phyloP scores from a whole-genome alignment of 2,113 vertebrate genomes.

The Strigops habroptila region DNA sequence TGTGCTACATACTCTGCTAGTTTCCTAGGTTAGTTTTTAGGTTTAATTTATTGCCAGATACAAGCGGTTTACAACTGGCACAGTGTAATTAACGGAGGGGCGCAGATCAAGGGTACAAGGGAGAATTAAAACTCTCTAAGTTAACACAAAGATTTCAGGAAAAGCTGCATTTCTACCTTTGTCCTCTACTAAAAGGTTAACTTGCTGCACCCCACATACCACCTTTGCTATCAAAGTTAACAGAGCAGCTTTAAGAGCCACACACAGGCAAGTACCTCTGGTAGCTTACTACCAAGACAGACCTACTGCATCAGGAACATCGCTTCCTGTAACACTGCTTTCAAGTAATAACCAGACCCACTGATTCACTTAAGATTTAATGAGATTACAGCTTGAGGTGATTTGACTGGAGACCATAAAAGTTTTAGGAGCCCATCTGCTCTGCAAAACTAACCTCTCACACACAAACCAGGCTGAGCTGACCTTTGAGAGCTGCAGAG shows the following conservation, averaged over 20 bases:
- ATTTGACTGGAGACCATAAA: slow-evolving; percentile 65
- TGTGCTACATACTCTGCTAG: neutral
- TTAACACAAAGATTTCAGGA: neutral
- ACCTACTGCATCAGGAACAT: slow-evolving; percentile 40
- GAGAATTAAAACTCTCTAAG: neutral
- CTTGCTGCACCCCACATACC: neutral
- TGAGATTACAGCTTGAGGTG: slow-evolving; percentile 71
- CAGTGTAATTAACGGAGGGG: fast-evolving
- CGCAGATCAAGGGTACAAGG: neutral
- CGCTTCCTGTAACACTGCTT: slow-evolving; percentile 48
- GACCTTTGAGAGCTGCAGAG: slow-evolving; percentile 1
- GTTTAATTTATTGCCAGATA: neutral
- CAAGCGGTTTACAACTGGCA: neutral
- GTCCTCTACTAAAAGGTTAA: neutral
- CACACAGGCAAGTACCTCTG: slow-evolving; percentile 1
- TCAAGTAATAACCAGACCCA: slow-evolving; percentile 64
- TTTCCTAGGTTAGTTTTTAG: neutral
- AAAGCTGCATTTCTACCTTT: neutral
- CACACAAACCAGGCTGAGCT: neutral
- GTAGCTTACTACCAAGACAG: neutral
- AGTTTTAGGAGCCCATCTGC: slow-evolving; percentile 69
- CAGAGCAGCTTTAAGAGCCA: neutral
- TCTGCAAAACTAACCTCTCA: slow-evolving; percentile 26
- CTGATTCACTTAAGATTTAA: slow-evolving; percentile 65
- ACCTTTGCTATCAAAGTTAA: neutral